Evolutionary conservation across 2,113 vertebrate genomes (phyloP).

Genomic region (Zosterops hypoxanthus): DNA sequence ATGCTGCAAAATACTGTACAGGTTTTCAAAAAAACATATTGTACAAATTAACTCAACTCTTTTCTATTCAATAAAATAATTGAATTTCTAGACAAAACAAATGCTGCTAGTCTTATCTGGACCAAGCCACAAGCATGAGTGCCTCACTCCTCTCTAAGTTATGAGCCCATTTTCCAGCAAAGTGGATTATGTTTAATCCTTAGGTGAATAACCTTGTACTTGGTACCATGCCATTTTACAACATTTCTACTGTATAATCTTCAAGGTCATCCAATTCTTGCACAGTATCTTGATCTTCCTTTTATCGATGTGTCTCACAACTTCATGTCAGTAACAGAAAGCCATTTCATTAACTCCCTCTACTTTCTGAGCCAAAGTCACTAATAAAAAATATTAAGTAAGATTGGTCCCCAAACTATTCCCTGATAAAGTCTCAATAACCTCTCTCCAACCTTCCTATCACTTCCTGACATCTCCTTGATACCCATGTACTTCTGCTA

Average conservation of each 20-base stretch:
- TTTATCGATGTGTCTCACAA: not conserved
- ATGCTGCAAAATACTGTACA: not conserved
- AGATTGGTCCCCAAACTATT: not conserved
- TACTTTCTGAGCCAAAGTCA: not conserved
- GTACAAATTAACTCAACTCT: not conserved
- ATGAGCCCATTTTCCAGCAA: not conserved
- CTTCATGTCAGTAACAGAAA: conserved; percentile 9
- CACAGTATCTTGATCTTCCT: conserved; percentile 3
- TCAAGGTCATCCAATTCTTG: conserved; percentile 16
- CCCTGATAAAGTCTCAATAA: not conserved
- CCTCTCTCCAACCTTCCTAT: not conserved
- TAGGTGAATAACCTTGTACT: not conserved
- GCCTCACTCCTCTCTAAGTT: not conserved
- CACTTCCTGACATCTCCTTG: not conserved
- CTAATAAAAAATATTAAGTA: not conserved
- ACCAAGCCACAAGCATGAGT: not conserved
- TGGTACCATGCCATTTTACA: not conserved
- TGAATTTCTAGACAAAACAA: not conserved
- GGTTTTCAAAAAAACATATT: not conserved
- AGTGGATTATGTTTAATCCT: conserved; percentile 17
- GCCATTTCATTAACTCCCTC: not conserved
- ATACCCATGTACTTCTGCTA: not conserved
- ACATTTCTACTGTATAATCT: not conserved
- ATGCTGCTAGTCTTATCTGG: not conserved
- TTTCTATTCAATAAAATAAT: not conserved